A percentile compares a stretch with the other conserved stretches of the same genome.
Evolutionary conservation across 2,888 invertebrate genomes (phyloP).

Genomic region (Lasius platythorax): DNA sequence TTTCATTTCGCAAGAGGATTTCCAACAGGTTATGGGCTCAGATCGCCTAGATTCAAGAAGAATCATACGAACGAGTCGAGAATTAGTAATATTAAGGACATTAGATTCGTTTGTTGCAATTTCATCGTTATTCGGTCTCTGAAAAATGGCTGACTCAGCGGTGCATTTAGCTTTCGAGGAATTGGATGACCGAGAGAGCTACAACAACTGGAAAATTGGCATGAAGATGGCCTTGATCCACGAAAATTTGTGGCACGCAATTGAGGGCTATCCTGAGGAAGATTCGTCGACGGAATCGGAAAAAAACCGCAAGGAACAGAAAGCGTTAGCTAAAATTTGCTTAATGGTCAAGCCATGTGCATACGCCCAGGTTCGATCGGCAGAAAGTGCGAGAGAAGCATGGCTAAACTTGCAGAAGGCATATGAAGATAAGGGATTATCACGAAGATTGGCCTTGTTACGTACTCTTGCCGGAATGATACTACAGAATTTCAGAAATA

Average conservation of each 20-base stretch:
- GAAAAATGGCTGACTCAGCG: too few species aligned
- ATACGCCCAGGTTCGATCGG: neutral
- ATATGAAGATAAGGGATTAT: slow-evolving; percentile 29
- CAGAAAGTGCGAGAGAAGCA: neutral
- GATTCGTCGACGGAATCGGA: neutral
- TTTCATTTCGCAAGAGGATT: too few species aligned
- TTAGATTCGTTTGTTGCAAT: too few species aligned
- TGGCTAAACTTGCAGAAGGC: slow-evolving; percentile 2
- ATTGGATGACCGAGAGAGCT: neutral
- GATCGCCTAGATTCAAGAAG: too few species aligned
- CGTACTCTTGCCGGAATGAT: neutral
- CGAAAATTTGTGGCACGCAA: neutral
- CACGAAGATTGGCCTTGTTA: slow-evolving; percentile 7
- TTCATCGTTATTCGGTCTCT: too few species aligned
- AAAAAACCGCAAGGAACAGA: neutral
- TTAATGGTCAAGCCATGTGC: neutral
- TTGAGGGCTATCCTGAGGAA: neutral
- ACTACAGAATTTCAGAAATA: neutral
- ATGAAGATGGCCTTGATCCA: neutral
- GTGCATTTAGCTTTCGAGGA: neutral
- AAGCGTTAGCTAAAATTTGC: neutral
- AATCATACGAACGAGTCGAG: too few species aligned
- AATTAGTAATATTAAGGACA: too few species aligned
- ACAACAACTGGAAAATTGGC: neutral
- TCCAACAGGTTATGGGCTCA: too few species aligned